Evolutionary conservation across 2,888 invertebrate genomes (phyloP).

Genomic region (Leucophenga maculata): DNA sequence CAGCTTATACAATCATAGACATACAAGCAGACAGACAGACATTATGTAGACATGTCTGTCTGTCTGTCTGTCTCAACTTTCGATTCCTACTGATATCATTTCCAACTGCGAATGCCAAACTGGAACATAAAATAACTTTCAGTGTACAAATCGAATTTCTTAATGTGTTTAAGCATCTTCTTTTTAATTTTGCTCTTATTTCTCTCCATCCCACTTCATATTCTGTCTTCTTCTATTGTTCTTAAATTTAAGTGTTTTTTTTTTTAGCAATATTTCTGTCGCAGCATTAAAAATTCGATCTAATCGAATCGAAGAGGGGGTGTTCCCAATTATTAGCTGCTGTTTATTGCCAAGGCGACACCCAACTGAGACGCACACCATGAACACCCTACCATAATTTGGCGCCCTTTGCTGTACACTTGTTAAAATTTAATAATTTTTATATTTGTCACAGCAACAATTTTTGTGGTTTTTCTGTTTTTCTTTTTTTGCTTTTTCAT

Average conservation of each 20-base stretch:
- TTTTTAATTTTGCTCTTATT: neutral
- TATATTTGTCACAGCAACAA: conserved; percentile 16
- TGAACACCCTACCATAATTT: neutral
- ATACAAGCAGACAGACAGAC: too few species aligned
- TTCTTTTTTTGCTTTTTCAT: neutral
- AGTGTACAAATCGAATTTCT: neutral
- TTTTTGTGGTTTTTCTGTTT: conserved; percentile 7
- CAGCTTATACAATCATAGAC: too few species aligned
- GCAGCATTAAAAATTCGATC: neutral
- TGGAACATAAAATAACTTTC: neutral
- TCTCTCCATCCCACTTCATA: neutral
- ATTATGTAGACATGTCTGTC: too few species aligned
- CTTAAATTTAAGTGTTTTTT: neutral
- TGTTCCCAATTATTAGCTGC: conserved; percentile 23
- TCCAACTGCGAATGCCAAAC: neutral
- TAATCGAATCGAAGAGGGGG: neutral
- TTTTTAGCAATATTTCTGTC: neutral
- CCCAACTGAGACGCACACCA: neutral
- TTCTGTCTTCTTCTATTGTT: neutral
- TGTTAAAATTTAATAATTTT: conserved; percentile 27
- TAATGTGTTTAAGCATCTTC: neutral
- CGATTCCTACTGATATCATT: neutral
- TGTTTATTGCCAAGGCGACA: conserved; percentile 8
- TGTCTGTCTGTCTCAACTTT: too few species aligned
- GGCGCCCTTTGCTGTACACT: conserved; percentile 1